phyloP scores from a whole-genome alignment of 2,113 vertebrate species.

The Erythrocercus mccallii region DNA sequence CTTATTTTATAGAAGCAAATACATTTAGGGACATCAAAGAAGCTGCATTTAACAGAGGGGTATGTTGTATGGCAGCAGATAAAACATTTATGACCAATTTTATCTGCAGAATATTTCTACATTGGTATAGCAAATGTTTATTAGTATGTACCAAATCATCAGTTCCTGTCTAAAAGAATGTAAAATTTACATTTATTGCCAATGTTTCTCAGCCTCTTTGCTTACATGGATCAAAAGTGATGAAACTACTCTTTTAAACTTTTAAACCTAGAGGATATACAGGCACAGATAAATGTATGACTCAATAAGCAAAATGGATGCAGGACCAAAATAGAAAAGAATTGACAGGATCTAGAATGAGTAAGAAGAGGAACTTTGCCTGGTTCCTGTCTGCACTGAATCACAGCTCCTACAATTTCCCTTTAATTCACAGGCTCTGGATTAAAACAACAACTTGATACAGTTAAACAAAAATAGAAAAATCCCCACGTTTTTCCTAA shows the following conservation, averaged over 20 bases:
- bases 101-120: background rate
- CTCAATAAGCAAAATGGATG: background rate
- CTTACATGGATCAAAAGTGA: background rate
- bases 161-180: background rate
- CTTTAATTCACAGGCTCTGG: background rate
- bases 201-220: background rate
- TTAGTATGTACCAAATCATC: background rate
- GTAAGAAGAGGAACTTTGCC: conserved; percentile 18
- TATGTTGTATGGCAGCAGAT: background rate
- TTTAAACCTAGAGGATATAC: background rate
- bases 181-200: background rate
- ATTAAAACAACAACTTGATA: background rate
- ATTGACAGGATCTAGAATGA: conserved; percentile 35
- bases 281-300: background rate
- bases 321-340: conserved; percentile 10
- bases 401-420: conserved; percentile 26
- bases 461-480: background rate
- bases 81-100: background rate
- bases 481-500: background rate
- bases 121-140: background rate
- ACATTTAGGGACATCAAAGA: background rate
- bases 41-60: background rate
- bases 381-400: conserved; percentile 38
- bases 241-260: background rate
- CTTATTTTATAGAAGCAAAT: background rate